These are phyloP conservation scores for Doryteuthis pealeii DNA, from an alignment of 1,140 invertebrate species.

Conservation along the genomic window DNA sequence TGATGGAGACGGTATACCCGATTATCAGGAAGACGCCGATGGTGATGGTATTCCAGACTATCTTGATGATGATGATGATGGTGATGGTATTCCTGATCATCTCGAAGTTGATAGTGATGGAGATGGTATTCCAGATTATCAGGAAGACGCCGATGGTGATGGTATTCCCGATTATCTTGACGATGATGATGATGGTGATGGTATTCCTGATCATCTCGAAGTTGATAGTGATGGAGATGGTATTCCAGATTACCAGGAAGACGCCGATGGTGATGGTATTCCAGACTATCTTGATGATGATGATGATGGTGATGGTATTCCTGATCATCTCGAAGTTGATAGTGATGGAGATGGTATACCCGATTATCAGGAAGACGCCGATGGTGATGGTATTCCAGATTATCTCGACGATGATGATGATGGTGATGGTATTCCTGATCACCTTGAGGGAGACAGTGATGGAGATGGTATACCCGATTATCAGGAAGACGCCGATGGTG, in stretches of 20 bases:
- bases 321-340: slow-evolving; percentile 38
- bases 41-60: slow-evolving; percentile 52
- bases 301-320: slow-evolving; percentile 45
- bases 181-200: slow-evolving; percentile 45
- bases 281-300: slow-evolving; percentile 25
- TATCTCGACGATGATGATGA: slow-evolving; percentile 44
- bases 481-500: slow-evolving; percentile 44
- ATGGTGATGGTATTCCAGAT: slow-evolving; percentile 41
- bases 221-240: slow-evolving; percentile 48
- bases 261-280: slow-evolving; percentile 42
- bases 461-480: slow-evolving; percentile 47
- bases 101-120: slow-evolving; percentile 42
- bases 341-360: slow-evolving; percentile 49
- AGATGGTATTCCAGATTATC: slow-evolving; percentile 37
- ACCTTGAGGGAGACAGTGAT: slow-evolving; percentile 45
- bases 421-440: slow-evolving; percentile 51
- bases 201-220: slow-evolving; percentile 43
- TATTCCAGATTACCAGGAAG: slow-evolving; percentile 46
- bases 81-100: slow-evolving; percentile 52
- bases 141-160: slow-evolving; percentile 43
- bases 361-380: slow-evolving; percentile 33
- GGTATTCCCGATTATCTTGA: slow-evolving; percentile 49
- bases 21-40: slow-evolving; percentile 44
- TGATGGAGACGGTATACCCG: slow-evolving; percentile 46
- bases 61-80: slow-evolving; percentile 43